phyloP scores from a whole-genome alignment of 2,888 invertebrate species.

The Amiota minor region DNA sequence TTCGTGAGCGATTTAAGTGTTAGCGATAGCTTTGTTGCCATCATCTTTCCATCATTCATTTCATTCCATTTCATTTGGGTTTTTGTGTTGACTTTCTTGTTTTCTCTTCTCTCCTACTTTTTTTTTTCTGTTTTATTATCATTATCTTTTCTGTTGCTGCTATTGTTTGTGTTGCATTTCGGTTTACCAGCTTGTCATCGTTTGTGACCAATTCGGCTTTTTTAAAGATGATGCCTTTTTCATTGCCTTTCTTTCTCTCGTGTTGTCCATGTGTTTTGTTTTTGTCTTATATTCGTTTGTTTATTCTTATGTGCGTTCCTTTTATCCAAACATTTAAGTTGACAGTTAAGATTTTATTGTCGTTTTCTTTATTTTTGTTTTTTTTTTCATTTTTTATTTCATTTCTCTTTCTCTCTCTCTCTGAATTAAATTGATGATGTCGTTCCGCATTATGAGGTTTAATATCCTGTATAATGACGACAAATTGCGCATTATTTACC shows the following conservation, averaged over 20 bases:
- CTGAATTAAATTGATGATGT: conserved; percentile 61
- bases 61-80: conserved; percentile 18
- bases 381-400: neutral
- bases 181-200: conserved; percentile 21
- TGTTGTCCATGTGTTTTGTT: neutral
- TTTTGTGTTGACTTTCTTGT: neutral
- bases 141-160: neutral
- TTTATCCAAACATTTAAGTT: neutral
- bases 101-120: neutral
- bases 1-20: conserved; percentile 17
- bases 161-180: neutral
- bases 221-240: neutral
- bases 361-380: neutral
- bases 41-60: neutral
- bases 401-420: too few relatives aligned
- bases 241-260: neutral
- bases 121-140: neutral
- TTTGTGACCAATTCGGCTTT: neutral
- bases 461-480: conserved; percentile 67
- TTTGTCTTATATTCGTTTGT: neutral
- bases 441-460: conserved; percentile 62
- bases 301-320: neutral
- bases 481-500: conserved; percentile 65
- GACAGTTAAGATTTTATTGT: neutral
- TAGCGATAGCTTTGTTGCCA: conserved; percentile 20